Base-by-base conservation (phyloP, 2,888 invertebrate species). In the Ormyrus nitidulus region DNA sequence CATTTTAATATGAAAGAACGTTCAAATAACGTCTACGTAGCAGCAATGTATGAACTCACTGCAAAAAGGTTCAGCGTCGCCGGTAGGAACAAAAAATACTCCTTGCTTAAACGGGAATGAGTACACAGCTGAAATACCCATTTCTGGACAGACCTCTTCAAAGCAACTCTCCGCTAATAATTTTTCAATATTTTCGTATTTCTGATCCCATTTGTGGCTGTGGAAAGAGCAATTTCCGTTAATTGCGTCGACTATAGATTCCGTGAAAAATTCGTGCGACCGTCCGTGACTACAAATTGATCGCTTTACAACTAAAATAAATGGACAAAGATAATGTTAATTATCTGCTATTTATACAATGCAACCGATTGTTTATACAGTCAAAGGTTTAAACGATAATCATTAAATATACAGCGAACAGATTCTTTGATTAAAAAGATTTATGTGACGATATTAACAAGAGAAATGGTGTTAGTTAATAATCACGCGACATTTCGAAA, bases 251-350 rank as follows among this genome's bases (percentile, higher is more conserved):
- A 91, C 86, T 83, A 94, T 86, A 0, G 93, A 93, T 85, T 93
- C 93, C 0, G 92, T 93, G 83, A 93, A 93, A 48, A 93, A 92
- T 2, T 92, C 83, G 82, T 93, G 92, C 0, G 94, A 91, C 1
- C 93, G 91, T 0, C 93, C 93, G 83, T 94, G 94, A 66, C 93
- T 93, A 89, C 94, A 94, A 78, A 93, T 85, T 77, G 82, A 85
- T 9, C 51, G n/a, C 34, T 61, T 7, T 13, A 71, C 8, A 9
- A 71, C 71, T 71, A 19, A 61, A 71, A n/a, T 19, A 19, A 19
- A 19, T 19, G 19, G 19, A 19, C 19, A 19, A 19, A 19, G 19
- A 19, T 19, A 19, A 19, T 19, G 19, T 19, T 19, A 19, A 19
- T 19, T 19, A 19, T 19, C 19, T 19, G 19, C 1, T 19, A 19